Evolutionary conservation across 2,113 vertebrate genomes (phyloP).

Genomic region (Apteryx mantelli): DNA sequence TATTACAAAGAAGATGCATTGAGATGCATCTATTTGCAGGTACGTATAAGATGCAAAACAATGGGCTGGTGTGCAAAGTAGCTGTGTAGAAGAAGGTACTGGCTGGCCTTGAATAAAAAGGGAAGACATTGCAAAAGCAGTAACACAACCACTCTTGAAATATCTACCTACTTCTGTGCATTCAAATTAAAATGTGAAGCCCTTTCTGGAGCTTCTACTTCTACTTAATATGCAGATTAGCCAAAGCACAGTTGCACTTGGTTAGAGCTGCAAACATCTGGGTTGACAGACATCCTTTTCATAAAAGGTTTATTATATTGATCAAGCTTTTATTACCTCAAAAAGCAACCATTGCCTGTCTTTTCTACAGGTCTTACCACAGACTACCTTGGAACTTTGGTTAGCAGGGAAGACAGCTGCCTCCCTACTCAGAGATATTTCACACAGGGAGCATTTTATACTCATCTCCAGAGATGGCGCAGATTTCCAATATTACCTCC

Average conservation of each 20-base stretch:
- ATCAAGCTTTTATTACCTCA: background rate
- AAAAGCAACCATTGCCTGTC: background rate
- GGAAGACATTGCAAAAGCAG: background rate
- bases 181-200: background rate
- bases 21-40: background rate
- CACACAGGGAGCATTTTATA: background rate
- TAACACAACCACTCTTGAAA: background rate
- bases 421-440: accelerated
- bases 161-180: background rate
- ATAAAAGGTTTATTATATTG: background rate
- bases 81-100: accelerated
- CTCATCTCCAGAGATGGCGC: background rate
- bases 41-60: background rate
- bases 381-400: background rate
- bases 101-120: background rate
- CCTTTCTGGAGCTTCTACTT: background rate
- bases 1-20: background rate
- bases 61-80: background rate
- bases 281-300: background rate
- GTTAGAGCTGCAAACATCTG: background rate
- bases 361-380: background rate
- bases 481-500: background rate
- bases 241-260: background rate
- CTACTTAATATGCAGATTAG: background rate
- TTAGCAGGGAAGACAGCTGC: background rate